These are phyloP conservation scores for Aethes cnicana DNA, from an alignment of 2,888 invertebrate genomes.

Conservation along the genomic window DNA sequence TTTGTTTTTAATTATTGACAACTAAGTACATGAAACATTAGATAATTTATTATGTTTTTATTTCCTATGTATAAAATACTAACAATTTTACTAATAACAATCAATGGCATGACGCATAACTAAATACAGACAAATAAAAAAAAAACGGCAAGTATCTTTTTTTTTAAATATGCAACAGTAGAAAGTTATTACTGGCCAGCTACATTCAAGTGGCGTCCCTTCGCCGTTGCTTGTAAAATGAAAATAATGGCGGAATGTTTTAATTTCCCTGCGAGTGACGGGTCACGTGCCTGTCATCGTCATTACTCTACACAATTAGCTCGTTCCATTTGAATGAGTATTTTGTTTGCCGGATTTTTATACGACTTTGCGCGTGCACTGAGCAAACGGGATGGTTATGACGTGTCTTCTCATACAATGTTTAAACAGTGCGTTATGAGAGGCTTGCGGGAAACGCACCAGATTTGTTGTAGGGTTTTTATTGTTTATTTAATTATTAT, in stretches of 20 bases:
- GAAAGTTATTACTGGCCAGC: slow-evolving; percentile 15
- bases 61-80: too few relatives aligned
- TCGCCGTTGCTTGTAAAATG: slow-evolving; percentile 41
- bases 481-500: not conserved
- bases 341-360: slow-evolving; percentile 56
- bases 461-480: too few relatives aligned
- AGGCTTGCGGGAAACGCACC: not conserved
- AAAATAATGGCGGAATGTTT: slow-evolving; percentile 81
- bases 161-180: slow-evolving; percentile 6
- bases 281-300: slow-evolving; percentile 81
- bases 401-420: slow-evolving; percentile 15
- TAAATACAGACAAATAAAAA: too few relatives aligned
- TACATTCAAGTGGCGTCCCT: slow-evolving; percentile 24
- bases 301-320: slow-evolving; percentile 78
- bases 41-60: too few relatives aligned
- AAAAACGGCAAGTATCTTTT: too few relatives aligned
- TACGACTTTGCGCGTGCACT: slow-evolving; percentile 43
- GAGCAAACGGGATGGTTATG: slow-evolving; percentile 29
- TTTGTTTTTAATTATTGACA: too few relatives aligned
- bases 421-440: slow-evolving; percentile 3
- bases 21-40: too few relatives aligned
- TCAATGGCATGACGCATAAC: too few relatives aligned
- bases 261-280: slow-evolving; percentile 82
- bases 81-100: too few relatives aligned
- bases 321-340: slow-evolving; percentile 25